Evolutionary conservation across 2,113 vertebrate genomes (phyloP), one percentile per base, ranked within the genome.

Genomic region (Chitala chitala): DNA sequence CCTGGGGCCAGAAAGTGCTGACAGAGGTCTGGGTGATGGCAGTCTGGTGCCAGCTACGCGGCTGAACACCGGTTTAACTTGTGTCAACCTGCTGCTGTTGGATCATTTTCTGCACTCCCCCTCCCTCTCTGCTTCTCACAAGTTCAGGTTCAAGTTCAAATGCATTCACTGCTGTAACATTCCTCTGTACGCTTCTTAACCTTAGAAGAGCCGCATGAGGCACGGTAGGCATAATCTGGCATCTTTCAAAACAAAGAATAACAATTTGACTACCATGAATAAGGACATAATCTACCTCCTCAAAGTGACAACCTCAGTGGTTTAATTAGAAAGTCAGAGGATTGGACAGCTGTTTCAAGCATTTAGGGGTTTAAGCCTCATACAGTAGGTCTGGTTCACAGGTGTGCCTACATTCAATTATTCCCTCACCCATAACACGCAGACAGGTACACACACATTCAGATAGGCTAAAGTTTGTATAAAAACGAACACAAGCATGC

Each of bases 31-130:
- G 38, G 51, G 64, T 69, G 63, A 56, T 26, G 24, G 26, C 22
- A 75, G 51, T 12, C 17, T 46, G 73, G 51, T 75, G 73, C 38
- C 64, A 69, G 51, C 73, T 20, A 33, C 50, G 51, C 48, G 22
- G 5, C 42, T 10, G 63, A 42, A 44, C n/a, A 66, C 7, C n/a
- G 56, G 59, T 56, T 44, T 48, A 44, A 64, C 72, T 73, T 64
- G 72, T 29, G 42, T 31, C 40, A n/a, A 15, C 13, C 36, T 42
- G 72, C 59, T 22, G 20, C 55, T 48, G 53, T 8, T 17, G 46
- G 2, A 42, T 71, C 74, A 69, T 69, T 20, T 48, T 63, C 36
- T 72, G 22, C 51, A 69, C 72, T n/a, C 13, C 40, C 70, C 71
- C 79, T 73, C 74, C 61, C 70, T 54, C 61, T 71, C 42, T 38